Base-by-base conservation (phyloP, 2,113 vertebrate species). In the Antechinus stuartii region DNA sequence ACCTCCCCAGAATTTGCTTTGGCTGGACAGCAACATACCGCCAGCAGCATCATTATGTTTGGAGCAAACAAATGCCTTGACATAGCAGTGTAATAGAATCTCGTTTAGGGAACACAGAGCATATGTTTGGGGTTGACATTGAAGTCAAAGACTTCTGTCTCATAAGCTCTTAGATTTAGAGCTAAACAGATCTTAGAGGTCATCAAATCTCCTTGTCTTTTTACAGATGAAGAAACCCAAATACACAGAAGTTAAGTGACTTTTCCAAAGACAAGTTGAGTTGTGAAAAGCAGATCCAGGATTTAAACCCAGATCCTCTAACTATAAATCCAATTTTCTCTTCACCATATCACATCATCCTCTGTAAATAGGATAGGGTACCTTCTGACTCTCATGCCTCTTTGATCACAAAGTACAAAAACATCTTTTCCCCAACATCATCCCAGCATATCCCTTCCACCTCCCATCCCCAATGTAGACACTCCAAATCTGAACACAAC, bases 221-320 rank as follows among this genome's bases (percentile, higher is more conserved):
- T 55, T 50, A 56, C 11, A 93, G 93, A 93, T 52, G 35, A 93
- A 89, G 94, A 89, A 54, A 91, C 2, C 10, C 53, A 94, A 89
- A 54, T 84, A 92, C 24, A 49, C 50, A 68, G 68, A 14, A 11
- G 8, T 35, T 50, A 5, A 46, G 76, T 57, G 68, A 68, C 90
- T 93, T 47, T 91, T 6, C n/a, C 55, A 49, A 89, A 52, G 89
- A 24, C 2, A 3, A 25, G 46, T 10, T 0, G 2, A 56, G 56
- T 22, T 30, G 42, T 84, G 42, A 84, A 10, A 84, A 84, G 90
- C 24, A 19, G 76, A 90, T 10, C 1, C 0, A 2, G 24, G 19
- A n/a, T 52, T n/a, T 52, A 93, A 93, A 90, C 30, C 53, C 24
- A 30, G 89, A 52, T 11, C 9, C 3, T 22, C n/a, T 12, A 52